These are phyloP conservation scores for Protonemura montana DNA, from an alignment of 2,888 invertebrate genomes.

Conservation along the genomic window DNA sequence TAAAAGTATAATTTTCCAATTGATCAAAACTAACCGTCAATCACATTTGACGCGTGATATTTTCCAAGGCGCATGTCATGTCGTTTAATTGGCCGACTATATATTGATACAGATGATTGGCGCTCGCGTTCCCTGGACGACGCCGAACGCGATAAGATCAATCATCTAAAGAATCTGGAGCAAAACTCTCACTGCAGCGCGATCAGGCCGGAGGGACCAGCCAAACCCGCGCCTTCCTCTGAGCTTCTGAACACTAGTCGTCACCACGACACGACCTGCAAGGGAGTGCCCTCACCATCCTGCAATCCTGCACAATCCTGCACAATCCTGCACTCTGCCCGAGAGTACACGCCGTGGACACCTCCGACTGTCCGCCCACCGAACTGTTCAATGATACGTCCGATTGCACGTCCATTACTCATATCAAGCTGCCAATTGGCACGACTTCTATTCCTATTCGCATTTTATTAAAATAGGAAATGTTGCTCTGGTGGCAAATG, in stretches of 20 bases:
- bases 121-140: not conserved
- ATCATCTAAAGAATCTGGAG: not conserved
- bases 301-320: not conserved
- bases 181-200: not conserved
- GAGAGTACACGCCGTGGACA: not conserved
- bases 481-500: not conserved
- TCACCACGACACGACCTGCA: not conserved
- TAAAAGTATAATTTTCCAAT: not conserved
- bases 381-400: not conserved
- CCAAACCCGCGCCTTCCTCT: not conserved
- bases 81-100: not conserved
- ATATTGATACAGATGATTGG: slow-evolving; percentile 12
- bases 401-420: not conserved
- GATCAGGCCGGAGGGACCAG: not conserved
- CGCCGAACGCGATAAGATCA: not conserved
- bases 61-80: not conserved
- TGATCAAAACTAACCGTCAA: not conserved
- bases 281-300: not conserved
- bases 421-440: not conserved
- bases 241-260: not conserved
- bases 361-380: not conserved
- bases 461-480: not conserved
- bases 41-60: not conserved
- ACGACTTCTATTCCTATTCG: not conserved
- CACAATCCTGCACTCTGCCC: not conserved